A percentile compares a stretch with the other conserved stretches of the same genome.
These are phyloP conservation scores for Tichodroma muraria DNA, from an alignment of 2,113 vertebrate species.

Conservation along the genomic window DNA sequence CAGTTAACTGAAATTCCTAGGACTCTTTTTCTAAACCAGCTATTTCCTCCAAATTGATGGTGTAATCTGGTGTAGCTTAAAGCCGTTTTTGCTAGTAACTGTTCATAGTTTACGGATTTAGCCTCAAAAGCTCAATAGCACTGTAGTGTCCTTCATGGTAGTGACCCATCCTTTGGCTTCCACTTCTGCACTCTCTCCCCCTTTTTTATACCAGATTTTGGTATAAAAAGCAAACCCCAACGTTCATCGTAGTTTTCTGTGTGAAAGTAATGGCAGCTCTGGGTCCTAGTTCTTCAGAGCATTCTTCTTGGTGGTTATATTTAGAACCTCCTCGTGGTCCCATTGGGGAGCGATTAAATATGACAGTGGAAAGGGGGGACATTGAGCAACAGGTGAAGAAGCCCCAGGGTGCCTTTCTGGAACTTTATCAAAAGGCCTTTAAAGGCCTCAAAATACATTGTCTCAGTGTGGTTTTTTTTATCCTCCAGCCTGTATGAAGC, in stretches of 20 bases:
- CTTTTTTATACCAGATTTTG: not conserved
- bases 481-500: not conserved
- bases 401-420: not conserved
- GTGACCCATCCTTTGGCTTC: not conserved
- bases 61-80: not conserved
- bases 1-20: slow-evolving; percentile 27
- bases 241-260: not conserved
- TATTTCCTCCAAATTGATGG: slow-evolving; percentile 32
- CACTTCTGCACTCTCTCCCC: not conserved
- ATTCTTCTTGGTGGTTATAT: rapidly evolving
- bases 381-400: not conserved
- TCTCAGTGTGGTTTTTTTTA: not conserved
- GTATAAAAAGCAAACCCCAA: not conserved
- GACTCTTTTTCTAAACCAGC: slow-evolving; percentile 19
- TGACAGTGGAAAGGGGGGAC: not conserved
- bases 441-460: not conserved
- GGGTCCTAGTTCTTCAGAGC: not conserved
- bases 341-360: not conserved
- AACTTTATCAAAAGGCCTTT: not conserved
- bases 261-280: not conserved
- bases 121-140: not conserved
- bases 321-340: not conserved
- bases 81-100: slow-evolving; percentile 15
- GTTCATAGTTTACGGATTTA: not conserved
- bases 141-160: not conserved